Conservation (phyloP, 2,113 vertebrate species). For the Cairina moschata region DNA sequence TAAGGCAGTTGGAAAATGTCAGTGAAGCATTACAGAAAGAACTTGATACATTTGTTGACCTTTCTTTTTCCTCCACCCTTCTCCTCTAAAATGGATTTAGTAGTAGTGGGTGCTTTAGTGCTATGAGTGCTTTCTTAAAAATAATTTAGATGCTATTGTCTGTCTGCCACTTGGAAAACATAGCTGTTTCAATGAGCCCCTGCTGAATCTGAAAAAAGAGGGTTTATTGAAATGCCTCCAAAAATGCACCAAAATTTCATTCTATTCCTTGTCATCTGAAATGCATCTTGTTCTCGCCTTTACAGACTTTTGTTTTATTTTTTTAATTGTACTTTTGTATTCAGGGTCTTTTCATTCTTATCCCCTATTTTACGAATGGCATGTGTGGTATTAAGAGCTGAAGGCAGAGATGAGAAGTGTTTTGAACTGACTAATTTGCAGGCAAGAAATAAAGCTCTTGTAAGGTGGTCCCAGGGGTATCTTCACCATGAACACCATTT, state of each 20-base stretch:
- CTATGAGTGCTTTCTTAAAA: slow-evolving; percentile 66
- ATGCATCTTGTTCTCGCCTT: slow-evolving; percentile 31
- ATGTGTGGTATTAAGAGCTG: slow-evolving; percentile 20
- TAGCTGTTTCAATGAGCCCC: slow-evolving; percentile 60
- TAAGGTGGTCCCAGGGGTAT: slow-evolving; percentile 58
- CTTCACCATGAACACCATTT: slow-evolving; percentile 48
- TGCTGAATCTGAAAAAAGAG: slow-evolving; percentile 40
- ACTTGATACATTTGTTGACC: slow-evolving; percentile 67
- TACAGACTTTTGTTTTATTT: slow-evolving; percentile 34
- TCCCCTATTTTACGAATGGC: slow-evolving; percentile 6
- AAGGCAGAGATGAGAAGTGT: slow-evolving; percentile 56
- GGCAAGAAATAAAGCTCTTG: slow-evolving; percentile 65
- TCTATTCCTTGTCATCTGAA: slow-evolving; percentile 43
- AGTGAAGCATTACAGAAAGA: slow-evolving; percentile 61
- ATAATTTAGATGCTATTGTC: slow-evolving; percentile 78
- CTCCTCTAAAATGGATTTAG: slow-evolving; percentile 57
- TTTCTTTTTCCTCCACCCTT: slow-evolving; percentile 59
- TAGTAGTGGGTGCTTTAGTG: slow-evolving; percentile 54
- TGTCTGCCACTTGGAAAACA: slow-evolving; percentile 69
- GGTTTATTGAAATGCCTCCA: slow-evolving; percentile 73
- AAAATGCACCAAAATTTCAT: slow-evolving; percentile 69
- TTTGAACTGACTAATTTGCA: slow-evolving; percentile 70
- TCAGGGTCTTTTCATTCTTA: slow-evolving; percentile 43
- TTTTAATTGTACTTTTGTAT: slow-evolving; percentile 28
- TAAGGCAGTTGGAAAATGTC: slow-evolving; percentile 61